These are phyloP conservation scores for Ferdinandea cuprea DNA, from an alignment of 2,888 invertebrate genomes.

Conservation along the genomic window DNA sequence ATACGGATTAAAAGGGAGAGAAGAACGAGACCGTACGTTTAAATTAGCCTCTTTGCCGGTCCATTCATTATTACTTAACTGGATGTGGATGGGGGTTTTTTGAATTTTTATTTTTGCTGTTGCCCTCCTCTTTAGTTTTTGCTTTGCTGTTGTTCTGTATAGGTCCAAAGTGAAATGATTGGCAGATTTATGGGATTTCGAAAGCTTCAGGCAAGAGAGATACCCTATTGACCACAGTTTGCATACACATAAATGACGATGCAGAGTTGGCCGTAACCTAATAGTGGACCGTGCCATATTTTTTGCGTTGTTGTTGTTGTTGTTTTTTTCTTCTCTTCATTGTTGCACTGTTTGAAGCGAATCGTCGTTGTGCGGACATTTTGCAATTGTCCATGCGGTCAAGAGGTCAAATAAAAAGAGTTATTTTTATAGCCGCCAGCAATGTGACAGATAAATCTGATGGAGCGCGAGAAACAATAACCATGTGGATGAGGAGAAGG, in stretches of 20 bases:
- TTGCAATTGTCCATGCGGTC: slow-evolving; percentile 69
- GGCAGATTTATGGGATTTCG: slow-evolving; percentile 67
- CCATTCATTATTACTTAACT: slow-evolving; percentile 71
- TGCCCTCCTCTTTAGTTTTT: slow-evolving; percentile 12
- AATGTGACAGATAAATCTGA: slow-evolving; percentile 43
- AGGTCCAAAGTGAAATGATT: slow-evolving; percentile 60
- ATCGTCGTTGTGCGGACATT: slow-evolving; percentile 38
- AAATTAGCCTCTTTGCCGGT: slow-evolving; percentile 58
- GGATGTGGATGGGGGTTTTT: slow-evolving; percentile 13
- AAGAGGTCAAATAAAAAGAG: slow-evolving; percentile 57
- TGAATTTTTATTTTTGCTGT: slow-evolving; percentile 1
- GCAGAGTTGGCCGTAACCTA: slow-evolving; percentile 56
- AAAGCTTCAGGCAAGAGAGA: slow-evolving; percentile 58
- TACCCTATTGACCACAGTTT: slow-evolving; percentile 69
- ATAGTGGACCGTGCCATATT: slow-evolving; percentile 54
- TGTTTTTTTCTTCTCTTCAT: slow-evolving; percentile 1
- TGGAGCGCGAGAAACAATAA: slow-evolving; percentile 1
- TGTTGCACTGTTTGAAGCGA: slow-evolving; percentile 36
- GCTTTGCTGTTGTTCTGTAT: slow-evolving; percentile 15
- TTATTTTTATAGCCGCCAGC: slow-evolving; percentile 56
- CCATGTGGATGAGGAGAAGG: not conserved
- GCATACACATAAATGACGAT: slow-evolving; percentile 54
- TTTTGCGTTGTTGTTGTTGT: not conserved
- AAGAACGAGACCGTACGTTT: slow-evolving; percentile 29
- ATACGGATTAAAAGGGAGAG: slow-evolving; percentile 24